A percentile compares a stretch with the other conserved stretches of the same genome.
phyloP scores from a whole-genome alignment of 2,797 vertebrate genomes.

The Bovichtus diacanthus region DNA sequence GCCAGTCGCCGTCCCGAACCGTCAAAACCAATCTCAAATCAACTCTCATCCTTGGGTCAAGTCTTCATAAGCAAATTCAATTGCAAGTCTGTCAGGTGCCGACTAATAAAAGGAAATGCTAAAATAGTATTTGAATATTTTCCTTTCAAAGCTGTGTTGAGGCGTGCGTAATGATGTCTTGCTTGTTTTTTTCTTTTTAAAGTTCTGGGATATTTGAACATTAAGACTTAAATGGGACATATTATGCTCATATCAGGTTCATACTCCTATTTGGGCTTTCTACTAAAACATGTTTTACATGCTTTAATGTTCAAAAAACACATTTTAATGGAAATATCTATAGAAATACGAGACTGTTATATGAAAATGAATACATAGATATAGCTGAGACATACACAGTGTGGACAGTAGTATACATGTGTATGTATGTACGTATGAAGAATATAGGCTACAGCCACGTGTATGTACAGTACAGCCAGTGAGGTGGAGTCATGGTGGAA shows the following conservation, averaged over 20 bases:
- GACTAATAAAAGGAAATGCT: background rate
- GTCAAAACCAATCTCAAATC: background rate
- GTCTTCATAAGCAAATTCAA: constrained; percentile 2
- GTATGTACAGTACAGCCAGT: background rate
- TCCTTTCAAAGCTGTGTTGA: background rate
- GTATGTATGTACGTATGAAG: no score
- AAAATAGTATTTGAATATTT: background rate
- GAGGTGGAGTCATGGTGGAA: background rate
- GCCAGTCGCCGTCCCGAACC: background rate
- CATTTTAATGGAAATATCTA: no score
- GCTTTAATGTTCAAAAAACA: no score
- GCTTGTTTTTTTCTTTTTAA: background rate
- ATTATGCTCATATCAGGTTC: no score
- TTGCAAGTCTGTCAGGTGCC: background rate
- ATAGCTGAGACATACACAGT: background rate
- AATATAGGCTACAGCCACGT: no score
- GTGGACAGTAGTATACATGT: background rate
- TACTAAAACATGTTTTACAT: no score
- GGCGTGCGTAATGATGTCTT: background rate
- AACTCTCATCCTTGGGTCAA: background rate
- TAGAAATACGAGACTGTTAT: no score
- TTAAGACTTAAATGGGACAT: no score
- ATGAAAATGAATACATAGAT: background rate
- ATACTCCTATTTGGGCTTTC: no score
- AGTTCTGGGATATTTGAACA: no score